A percentile compares a stretch with the other conserved stretches of the same genome.
Conservation (phyloP, 2,888 invertebrate species). For the Xestoiulus laeticollis region DNA sequence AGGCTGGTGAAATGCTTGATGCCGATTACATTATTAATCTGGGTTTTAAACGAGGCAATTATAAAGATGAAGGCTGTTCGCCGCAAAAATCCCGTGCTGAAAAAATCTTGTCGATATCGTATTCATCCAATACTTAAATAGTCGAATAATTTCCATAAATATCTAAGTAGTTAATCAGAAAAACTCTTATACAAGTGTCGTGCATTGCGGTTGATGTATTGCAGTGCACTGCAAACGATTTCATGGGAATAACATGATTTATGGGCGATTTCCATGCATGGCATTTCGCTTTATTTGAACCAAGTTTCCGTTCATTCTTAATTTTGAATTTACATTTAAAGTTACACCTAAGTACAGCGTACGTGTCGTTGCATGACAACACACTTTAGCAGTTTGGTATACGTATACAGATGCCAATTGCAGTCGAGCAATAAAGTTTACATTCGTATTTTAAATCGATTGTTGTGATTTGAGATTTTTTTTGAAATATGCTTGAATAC, state of each 20-base stretch:
- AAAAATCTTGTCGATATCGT: neutral
- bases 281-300: neutral
- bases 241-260: slow-evolving; percentile 22
- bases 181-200: neutral
- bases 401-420: neutral
- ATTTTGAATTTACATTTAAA: neutral
- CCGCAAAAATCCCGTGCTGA: neutral
- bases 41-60: neutral
- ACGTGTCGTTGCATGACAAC: neutral
- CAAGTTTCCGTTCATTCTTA: neutral
- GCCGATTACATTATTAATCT: neutral
- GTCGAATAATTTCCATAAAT: neutral
- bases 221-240: neutral
- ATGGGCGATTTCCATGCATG: neutral
- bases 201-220: neutral
- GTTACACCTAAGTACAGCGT: neutral
- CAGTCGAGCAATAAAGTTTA: neutral
- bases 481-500: too few species aligned
- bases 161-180: neutral
- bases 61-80: neutral
- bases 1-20: neutral
- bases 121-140: neutral
- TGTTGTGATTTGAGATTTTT: neutral
- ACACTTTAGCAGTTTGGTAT: neutral
- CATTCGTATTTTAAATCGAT: neutral